Evolutionary conservation across 2,113 vertebrate species (phyloP).

Genomic region (Geococcyx californianus): DNA sequence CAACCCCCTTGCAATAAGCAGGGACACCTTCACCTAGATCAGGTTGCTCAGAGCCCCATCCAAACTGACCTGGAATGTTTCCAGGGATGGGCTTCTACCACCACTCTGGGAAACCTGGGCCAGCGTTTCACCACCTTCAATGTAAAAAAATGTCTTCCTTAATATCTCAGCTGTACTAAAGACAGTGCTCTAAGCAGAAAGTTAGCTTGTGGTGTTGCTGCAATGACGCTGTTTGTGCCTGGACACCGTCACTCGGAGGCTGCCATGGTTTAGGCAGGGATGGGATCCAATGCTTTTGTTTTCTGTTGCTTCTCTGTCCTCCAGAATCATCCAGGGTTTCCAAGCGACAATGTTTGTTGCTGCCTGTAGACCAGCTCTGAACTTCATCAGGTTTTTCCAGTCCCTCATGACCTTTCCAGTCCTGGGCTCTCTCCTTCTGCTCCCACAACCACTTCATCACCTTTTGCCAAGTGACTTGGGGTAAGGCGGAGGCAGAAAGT

Average conservation of each 20-base stretch:
- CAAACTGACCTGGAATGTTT: too few relatives aligned
- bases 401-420: not conserved
- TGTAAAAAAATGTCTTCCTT: too few relatives aligned
- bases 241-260: not conserved
- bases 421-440: not conserved
- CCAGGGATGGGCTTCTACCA: too few relatives aligned
- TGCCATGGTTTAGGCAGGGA: not conserved
- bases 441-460: not conserved
- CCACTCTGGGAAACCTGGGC: too few relatives aligned
- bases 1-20: too few relatives aligned
- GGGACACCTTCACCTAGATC: too few relatives aligned
- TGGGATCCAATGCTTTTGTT: not conserved
- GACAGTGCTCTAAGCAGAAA: not conserved
- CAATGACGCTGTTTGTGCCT: accelerated
- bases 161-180: not conserved
- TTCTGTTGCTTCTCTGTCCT: not conserved
- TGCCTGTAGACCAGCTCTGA: not conserved
- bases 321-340: not conserved
- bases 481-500: not conserved
- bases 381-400: not conserved
- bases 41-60: too few relatives aligned
- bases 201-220: accelerated
- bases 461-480: not conserved
- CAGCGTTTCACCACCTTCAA: too few relatives aligned
- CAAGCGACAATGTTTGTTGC: not conserved